Evolutionary conservation across 2,113 vertebrate species (phyloP).

Genomic region (Rissa tridactyla): DNA sequence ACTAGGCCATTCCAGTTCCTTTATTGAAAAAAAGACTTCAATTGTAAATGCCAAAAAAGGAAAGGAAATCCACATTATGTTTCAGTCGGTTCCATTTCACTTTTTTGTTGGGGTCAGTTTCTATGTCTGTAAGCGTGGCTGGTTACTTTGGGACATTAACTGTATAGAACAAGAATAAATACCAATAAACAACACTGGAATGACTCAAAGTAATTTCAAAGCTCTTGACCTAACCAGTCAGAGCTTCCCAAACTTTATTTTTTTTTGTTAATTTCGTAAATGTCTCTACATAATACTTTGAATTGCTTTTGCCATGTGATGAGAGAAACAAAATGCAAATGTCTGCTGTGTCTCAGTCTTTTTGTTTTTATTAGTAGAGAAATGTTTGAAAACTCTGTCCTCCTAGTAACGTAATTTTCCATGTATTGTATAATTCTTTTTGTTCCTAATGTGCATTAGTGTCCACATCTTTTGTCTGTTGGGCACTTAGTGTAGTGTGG

Average conservation of each 20-base stretch:
- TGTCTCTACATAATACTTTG: background rate
- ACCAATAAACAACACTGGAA: background rate
- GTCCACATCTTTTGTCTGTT: background rate
- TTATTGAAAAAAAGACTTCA: background rate
- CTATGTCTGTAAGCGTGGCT: rapidly evolving
- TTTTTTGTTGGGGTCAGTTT: background rate
- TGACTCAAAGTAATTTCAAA: rapidly evolving
- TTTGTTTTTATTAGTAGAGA: background rate
- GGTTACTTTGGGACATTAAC: background rate
- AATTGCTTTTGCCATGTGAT: background rate
- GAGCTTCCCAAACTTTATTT: background rate
- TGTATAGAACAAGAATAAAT: background rate
- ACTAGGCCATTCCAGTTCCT: background rate
- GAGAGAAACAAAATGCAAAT: background rate
- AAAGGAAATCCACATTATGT: rapidly evolving
- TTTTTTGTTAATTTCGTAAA: background rate
- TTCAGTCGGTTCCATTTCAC: background rate
- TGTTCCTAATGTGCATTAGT: rapidly evolving
- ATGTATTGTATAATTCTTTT: rapidly evolving
- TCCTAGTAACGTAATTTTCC: background rate
- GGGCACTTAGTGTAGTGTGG: rapidly evolving
- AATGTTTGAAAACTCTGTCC: background rate
- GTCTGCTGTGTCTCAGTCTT: background rate
- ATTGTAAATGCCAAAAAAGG: background rate
- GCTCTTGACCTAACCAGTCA: background rate